A percentile compares a stretch with the other conserved stretches of the same genome.
These are phyloP conservation scores for Eupithecia dodoneata DNA, from an alignment of 2,888 invertebrate species.

Conservation along the genomic window DNA sequence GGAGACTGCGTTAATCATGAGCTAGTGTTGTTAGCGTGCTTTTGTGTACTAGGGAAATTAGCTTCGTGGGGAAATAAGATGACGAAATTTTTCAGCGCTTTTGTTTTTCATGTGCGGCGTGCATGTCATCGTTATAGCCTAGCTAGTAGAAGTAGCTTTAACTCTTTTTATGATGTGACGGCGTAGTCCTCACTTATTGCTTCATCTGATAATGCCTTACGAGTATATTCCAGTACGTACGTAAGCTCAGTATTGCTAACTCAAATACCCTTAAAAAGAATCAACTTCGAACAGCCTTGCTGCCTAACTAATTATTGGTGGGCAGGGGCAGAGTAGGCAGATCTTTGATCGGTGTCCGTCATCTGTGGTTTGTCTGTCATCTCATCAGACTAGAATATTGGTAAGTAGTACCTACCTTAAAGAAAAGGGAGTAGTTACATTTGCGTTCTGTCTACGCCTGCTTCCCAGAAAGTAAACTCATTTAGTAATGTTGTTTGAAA, in stretches of 20 bases:
- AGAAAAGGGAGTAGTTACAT: not conserved
- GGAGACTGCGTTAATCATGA: conserved; percentile 71
- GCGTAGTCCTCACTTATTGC: not conserved
- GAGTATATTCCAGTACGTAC: not conserved
- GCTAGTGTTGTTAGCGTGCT: conserved; percentile 18
- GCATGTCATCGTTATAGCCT: not conserved
- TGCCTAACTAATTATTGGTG: not conserved
- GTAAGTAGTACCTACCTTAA: not conserved
- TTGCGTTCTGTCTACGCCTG: not conserved
- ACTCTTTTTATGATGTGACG: not conserved
- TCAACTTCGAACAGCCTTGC: not conserved
- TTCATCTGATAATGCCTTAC: not conserved
- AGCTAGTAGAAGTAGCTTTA: not conserved
- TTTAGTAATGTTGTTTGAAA: conserved; percentile 18
- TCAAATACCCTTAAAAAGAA: not conserved
- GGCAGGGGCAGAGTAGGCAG: not conserved
- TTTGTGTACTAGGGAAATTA: conserved; percentile 16
- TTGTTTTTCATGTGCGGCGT: not conserved
- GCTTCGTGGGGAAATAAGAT: conserved; percentile 3
- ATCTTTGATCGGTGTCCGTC: not conserved
- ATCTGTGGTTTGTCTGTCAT: no score
- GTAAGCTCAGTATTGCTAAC: not conserved
- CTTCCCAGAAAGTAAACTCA: not conserved
- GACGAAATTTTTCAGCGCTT: not conserved
- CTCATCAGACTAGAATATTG: not conserved